These are phyloP conservation scores for Procavia capensis DNA, from an alignment of 2,113 vertebrate species.

Conservation along the genomic window DNA sequence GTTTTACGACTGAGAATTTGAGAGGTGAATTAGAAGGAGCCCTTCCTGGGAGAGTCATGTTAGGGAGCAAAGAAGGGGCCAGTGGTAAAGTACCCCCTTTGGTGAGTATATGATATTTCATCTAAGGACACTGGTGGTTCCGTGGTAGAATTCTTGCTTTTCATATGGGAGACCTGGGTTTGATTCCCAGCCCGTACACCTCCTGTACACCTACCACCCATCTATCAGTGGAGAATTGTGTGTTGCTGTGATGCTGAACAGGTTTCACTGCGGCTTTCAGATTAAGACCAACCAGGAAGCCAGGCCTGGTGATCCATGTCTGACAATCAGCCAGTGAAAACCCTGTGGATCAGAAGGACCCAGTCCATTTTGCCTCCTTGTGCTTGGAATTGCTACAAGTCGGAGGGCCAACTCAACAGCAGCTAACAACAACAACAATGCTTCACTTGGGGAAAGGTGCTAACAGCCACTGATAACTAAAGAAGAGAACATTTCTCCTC, in stretches of 20 bases:
- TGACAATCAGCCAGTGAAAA: not conserved
- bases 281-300: not conserved
- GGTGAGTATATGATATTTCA: not conserved
- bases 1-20: constrained; percentile 23
- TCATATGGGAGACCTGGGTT: not conserved
- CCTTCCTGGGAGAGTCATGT: not conserved
- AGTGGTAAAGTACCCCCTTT: not conserved
- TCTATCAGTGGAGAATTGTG: not conserved
- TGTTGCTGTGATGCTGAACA: not conserved
- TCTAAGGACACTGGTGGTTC: not conserved
- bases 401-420: not conserved
- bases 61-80: not conserved
- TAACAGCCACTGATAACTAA: not conserved
- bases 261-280: not conserved
- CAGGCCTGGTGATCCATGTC: not conserved
- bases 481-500: not conserved
- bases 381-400: not conserved
- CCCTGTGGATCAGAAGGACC: not conserved
- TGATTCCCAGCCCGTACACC: not conserved
- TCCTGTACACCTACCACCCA: not conserved
- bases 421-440: not conserved
- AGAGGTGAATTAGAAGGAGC: not conserved
- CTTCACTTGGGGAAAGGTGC: not conserved
- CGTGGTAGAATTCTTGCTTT: not conserved
- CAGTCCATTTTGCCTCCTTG: not conserved